Conservation (phyloP, 2,113 vertebrate genomes). For the Edolisoma coerulescens region DNA sequence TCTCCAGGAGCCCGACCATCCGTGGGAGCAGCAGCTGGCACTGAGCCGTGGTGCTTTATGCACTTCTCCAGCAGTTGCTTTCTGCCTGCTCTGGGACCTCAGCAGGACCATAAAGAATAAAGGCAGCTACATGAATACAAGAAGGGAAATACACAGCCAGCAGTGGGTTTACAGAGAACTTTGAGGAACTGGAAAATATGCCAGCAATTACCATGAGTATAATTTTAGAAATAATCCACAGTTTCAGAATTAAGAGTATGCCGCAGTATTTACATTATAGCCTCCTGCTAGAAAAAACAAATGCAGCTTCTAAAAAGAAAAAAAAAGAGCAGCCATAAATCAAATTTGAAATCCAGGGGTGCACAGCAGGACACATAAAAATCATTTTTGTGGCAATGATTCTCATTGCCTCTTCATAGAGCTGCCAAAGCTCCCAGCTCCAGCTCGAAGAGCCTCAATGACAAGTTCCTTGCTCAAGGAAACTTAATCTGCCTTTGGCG, state of each 20-base stretch:
- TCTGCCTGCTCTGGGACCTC: not conserved
- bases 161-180: not conserved
- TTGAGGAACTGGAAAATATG: conserved; percentile 34
- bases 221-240: conserved; percentile 38
- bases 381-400: conserved; percentile 5
- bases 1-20: not conserved
- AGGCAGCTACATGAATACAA: not conserved
- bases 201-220: not conserved
- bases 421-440: conserved; percentile 24
- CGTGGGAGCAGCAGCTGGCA: not conserved
- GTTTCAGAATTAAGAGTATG: not conserved
- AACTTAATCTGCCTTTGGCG: conserved; percentile 33
- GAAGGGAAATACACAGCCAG: not conserved
- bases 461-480: conserved; percentile 29
- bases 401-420: not conserved
- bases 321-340: not conserved
- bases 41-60: not conserved
- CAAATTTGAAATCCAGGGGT: not conserved
- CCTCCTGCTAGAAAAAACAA: not conserved
- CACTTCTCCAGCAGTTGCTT: not conserved
- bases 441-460: not conserved
- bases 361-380: conserved; percentile 47
- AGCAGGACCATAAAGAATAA: conserved; percentile 7
- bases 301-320: not conserved
- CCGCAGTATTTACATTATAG: not conserved